phyloP scores from a whole-genome alignment of 2,797 vertebrate species.

The Lagorchestes hirsutus region DNA sequence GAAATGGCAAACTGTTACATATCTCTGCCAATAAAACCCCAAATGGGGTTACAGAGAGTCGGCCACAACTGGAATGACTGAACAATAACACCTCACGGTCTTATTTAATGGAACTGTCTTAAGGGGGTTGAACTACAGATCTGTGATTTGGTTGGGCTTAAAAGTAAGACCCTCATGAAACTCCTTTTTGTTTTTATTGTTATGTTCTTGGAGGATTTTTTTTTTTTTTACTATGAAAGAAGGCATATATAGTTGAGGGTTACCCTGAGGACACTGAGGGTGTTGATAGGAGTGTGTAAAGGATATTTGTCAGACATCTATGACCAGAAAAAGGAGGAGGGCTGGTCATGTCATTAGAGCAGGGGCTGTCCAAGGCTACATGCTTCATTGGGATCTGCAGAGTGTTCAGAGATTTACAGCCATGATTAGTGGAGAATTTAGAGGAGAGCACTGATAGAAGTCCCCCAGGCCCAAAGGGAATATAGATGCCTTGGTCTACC shows the following conservation, averaged over 20 bases:
- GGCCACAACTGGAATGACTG: too few relatives aligned
- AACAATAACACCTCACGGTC: not conserved
- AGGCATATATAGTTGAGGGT: not conserved
- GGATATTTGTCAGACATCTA: too few relatives aligned
- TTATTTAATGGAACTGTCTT: not conserved
- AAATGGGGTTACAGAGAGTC: not conserved
- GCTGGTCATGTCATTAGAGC: not conserved
- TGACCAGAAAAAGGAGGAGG: not conserved
- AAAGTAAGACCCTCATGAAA: not conserved
- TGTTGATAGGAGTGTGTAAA: not conserved
- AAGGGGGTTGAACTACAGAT: not conserved
- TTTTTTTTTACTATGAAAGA: not conserved
- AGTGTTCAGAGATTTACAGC: not conserved
- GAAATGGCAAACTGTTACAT: not conserved
- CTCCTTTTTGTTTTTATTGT: not conserved
- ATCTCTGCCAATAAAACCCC: not conserved
- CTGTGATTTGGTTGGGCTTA: not conserved
- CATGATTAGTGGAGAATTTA: not conserved
- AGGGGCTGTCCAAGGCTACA: too few relatives aligned
- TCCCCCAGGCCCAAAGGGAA: too few relatives aligned
- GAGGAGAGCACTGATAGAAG: not conserved
- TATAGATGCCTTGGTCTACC: too few relatives aligned
- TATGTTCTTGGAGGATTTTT: not conserved
- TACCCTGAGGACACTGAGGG: not conserved
- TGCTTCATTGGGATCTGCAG: not conserved